phyloP scores from a whole-genome alignment of 2,888 invertebrate species.

The Salticus scenicus region DNA sequence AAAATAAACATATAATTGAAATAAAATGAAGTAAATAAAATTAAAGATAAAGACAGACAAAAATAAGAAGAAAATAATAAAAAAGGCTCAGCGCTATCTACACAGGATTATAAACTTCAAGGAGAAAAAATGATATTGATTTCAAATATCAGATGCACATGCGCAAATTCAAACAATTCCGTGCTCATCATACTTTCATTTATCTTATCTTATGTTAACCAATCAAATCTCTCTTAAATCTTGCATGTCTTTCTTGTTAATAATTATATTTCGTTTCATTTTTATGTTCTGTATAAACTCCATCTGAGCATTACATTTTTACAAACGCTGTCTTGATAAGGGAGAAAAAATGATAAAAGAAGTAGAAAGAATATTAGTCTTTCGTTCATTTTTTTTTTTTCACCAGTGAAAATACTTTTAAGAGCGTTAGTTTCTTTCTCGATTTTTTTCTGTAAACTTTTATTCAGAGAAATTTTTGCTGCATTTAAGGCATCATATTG shows the following conservation, averaged over 20 bases:
- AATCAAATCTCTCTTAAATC: conserved; percentile 64
- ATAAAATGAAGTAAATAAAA: too few species aligned
- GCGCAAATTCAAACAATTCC: conserved; percentile 36
- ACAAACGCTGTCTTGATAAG: conserved; percentile 56
- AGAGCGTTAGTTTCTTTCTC: not conserved
- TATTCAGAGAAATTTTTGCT: too few species aligned
- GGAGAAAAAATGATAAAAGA: too few species aligned
- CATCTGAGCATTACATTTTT: conserved; percentile 55
- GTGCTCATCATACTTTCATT: conserved; percentile 60
- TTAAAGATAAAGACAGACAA: too few species aligned
- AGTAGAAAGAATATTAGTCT: conserved; percentile 63
- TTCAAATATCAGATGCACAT: conserved; percentile 12
- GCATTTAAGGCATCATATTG: too few species aligned
- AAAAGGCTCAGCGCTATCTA: conserved; percentile 56
- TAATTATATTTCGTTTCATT: conserved; percentile 65
- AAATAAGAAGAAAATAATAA: too few species aligned
- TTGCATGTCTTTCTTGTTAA: conserved; percentile 66
- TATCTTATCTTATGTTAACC: conserved; percentile 58
- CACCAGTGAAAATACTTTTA: not conserved
- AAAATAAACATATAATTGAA: too few species aligned
- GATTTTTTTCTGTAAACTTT: not conserved
- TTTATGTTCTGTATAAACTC: conserved; percentile 53
- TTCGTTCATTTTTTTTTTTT: conserved; percentile 11
- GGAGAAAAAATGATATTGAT: conserved; percentile 48
- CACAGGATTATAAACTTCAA: not conserved